Evolutionary conservation across 2,797 vertebrate species (phyloP).

Genomic region (Gallinago nigripennis): DNA sequence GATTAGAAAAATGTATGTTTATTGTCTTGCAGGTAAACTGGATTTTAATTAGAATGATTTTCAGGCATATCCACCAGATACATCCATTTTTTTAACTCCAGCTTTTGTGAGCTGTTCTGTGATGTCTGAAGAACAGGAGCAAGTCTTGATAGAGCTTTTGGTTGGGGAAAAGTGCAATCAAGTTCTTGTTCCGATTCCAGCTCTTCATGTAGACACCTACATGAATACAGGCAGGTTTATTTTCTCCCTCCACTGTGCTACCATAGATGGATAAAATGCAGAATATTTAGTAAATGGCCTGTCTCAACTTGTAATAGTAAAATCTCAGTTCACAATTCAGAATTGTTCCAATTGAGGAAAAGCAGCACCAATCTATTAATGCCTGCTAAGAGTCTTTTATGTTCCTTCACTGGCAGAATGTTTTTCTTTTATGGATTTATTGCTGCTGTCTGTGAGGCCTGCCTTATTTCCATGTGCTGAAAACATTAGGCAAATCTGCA

Average conservation of each 20-base stretch:
- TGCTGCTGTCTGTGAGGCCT: background rate
- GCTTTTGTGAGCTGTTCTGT: background rate
- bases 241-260: background rate
- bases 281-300: background rate
- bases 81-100: background rate
- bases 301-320: background rate
- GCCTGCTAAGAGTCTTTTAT: background rate
- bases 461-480: conserved; percentile 1
- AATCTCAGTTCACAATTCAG: background rate
- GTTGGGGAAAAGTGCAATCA: background rate
- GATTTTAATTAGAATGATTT: background rate
- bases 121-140: background rate
- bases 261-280: background rate
- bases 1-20: background rate
- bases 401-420: background rate
- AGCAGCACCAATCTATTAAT: background rate
- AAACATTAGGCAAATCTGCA: conserved; percentile 22
- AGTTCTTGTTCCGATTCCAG: background rate
- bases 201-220: background rate
- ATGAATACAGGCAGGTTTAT: background rate
- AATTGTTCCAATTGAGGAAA: background rate
- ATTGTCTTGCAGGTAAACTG: background rate
- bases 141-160: background rate
- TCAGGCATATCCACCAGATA: background rate
- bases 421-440: conserved; percentile 22